These are phyloP conservation scores for Fringilla coelebs DNA, from an alignment of 2,797 vertebrate species.

Conservation along the genomic window DNA sequence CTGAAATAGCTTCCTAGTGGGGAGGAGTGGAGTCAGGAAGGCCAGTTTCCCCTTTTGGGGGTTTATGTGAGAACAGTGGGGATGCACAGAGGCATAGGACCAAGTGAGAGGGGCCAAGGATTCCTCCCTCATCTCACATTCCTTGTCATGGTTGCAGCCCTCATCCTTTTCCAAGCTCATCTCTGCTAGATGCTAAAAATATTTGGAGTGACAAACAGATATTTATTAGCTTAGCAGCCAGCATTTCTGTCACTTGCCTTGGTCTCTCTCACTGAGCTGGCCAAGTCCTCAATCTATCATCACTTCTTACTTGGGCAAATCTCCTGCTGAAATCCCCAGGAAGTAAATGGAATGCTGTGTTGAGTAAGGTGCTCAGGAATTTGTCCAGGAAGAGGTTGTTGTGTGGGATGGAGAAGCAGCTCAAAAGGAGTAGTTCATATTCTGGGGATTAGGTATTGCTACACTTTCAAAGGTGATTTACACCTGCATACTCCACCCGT, in stretches of 20 bases:
- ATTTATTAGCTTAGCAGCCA: neutral
- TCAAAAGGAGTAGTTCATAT: neutral
- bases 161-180: neutral
- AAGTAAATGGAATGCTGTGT: neutral
- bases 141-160: neutral
- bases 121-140: neutral
- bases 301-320: neutral
- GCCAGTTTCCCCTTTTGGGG: neutral
- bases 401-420: neutral
- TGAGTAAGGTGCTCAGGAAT: neutral
- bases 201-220: neutral
- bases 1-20: neutral
- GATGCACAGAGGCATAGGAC: neutral
- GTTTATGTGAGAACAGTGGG: neutral
- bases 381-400: neutral
- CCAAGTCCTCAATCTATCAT: neutral
- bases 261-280: neutral
- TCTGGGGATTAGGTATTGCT: conserved; percentile 10
- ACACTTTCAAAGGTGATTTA: neutral
- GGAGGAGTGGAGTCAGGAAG: neutral
- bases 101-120: neutral
- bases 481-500: neutral
- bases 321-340: neutral
- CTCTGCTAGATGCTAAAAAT: neutral
- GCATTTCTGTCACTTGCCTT: neutral